Percentiles rank a stretch among this genome's conserved stretches.
These are phyloP conservation scores for Magallana gigas DNA, from an alignment of 1,140 invertebrate species.

Conservation along the genomic window DNA sequence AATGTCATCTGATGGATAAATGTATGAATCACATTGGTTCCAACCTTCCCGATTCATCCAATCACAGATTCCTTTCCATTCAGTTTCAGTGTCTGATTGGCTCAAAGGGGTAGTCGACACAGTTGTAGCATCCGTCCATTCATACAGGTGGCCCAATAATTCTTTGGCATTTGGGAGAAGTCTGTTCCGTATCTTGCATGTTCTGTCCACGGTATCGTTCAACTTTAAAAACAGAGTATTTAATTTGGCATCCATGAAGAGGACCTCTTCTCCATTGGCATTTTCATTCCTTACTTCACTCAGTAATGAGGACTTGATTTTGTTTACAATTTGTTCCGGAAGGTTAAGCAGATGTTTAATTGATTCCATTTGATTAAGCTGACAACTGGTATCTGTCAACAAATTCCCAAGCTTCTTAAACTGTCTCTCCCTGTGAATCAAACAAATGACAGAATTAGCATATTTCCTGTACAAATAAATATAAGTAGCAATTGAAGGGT, in stretches of 20 bases:
- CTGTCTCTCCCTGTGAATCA: neutral
- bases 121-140: neutral
- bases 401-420: slow-evolving; percentile 1
- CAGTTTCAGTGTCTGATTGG: neutral
- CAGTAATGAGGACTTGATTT: neutral
- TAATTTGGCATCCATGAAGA: slow-evolving; percentile 16
- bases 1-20: slow-evolving; percentile 1
- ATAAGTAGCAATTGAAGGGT: no score
- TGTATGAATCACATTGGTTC: neutral
- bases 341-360: neutral
- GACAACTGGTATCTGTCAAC: neutral
- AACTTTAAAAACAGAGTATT: neutral
- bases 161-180: neutral
- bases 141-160: neutral
- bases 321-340: neutral
- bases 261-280: neutral
- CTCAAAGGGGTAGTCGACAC: neutral
- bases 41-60: neutral
- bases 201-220: neutral
- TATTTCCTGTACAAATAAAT: no score
- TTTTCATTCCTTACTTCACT: neutral
- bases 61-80: neutral
- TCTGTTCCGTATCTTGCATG: neutral
- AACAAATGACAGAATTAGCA: neutral
- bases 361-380: neutral